A percentile compares a stretch with the other conserved stretches of the same genome.
These are phyloP conservation scores for Ailuropoda melanoleuca DNA, from an alignment of 2,113 vertebrate genomes.

Conservation along the genomic window DNA sequence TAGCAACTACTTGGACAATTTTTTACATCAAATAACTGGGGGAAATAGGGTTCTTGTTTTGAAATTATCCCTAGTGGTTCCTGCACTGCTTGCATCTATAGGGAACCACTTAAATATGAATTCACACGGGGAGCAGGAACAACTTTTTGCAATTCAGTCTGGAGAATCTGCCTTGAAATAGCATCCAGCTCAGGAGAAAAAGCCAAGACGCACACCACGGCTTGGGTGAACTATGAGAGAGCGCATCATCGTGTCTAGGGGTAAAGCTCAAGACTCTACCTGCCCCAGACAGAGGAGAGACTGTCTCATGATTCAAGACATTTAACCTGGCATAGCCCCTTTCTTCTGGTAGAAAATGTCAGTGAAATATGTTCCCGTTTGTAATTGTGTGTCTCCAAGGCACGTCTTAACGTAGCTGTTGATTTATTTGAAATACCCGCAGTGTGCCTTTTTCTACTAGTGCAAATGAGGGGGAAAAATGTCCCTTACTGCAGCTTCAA, in stretches of 20 bases:
- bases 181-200: background rate
- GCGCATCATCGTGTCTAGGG: background rate
- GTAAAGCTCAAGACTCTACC: background rate
- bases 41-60: background rate
- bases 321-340: background rate
- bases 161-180: slow-evolving; percentile 4
- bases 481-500: background rate
- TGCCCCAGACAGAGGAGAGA: background rate
- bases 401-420: slow-evolving; percentile 7
- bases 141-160: background rate
- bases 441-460: background rate
- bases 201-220: background rate
- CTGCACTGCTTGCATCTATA: background rate
- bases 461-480: background rate
- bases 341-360: background rate
- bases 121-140: background rate
- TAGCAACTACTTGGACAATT: background rate
- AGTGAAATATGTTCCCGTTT: background rate
- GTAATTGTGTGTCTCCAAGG: background rate
- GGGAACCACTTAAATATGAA: background rate
- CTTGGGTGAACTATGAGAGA: background rate
- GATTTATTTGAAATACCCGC: slow-evolving; percentile 2
- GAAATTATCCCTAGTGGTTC: background rate
- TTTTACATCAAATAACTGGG: background rate
- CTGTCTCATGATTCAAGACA: background rate